Evolutionary conservation across 2,113 vertebrate genomes (phyloP), one percentile per base, ranked within the genome.

Genomic region (Rhombomys opimus): DNA sequence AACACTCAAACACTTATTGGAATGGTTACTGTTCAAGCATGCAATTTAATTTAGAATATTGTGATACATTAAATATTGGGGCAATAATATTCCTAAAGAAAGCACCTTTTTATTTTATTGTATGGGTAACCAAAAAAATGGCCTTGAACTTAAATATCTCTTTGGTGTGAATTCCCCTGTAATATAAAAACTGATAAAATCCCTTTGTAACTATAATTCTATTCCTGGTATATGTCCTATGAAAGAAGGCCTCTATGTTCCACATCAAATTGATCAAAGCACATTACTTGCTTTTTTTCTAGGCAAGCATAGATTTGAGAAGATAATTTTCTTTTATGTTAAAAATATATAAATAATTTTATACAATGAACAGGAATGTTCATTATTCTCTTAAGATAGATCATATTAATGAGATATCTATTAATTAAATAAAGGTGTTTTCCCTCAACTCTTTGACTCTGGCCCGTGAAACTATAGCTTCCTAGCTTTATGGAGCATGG

Each of bases 141-240:
- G 27, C 61, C 61, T 46, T 78, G 90, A 89, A 86, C 15, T n/a
- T 89, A 88, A 4, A 76, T 9, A 7, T 57, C 13, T 7, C 76
- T 92, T 90, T 84, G 57, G 22, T 78, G 11, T 27, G 25, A 50
- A 5, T 94, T 89, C 18, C 15, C 6, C 46, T 92, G 7, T 94
- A 94, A 91, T 91, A 20, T 85, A 91, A 80, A 95, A 94, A 65
- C 84, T 81, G 89, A 87, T 1, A 46, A 90, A 97, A 87, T 59
- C 89, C 27, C 5, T 88, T 6, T 52, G 89, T 35, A 90, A 96
- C 95, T 95, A 95, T 93, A 87, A 65, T 70, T 91, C 12, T 61
- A 72, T 61, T 23, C 23, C 22, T 67, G 0, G 1, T 75, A 9
- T 90, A 20, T 75, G 92, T 96, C 84, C 54, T 94, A 27, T 54